These are phyloP conservation scores for Ophthalmotilapia sp. DNA, from an alignment of 2,113 vertebrate species.

Conservation along the genomic window DNA sequence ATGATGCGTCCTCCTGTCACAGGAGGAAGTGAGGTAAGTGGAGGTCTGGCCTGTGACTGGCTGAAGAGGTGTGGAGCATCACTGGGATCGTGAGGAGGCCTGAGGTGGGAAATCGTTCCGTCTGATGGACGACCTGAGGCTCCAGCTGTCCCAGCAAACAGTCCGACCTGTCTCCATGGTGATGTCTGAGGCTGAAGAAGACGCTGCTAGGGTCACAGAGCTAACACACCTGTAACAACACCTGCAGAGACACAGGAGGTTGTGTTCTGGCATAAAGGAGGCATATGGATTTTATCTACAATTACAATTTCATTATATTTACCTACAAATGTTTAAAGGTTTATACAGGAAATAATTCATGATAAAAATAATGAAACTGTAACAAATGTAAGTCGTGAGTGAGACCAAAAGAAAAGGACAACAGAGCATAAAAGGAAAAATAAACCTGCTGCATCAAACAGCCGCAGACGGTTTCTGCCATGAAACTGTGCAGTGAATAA, in stretches of 20 bases:
- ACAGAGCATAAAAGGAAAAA: not conserved
- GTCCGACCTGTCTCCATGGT: not conserved
- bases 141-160: not conserved
- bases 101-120: not conserved
- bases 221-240: not conserved
- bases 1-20: conserved; percentile 12
- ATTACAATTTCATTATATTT: not conserved
- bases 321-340: not conserved
- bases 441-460: not conserved
- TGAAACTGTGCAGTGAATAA: not conserved
- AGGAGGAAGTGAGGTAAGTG: conserved; percentile 26
- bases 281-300: not conserved
- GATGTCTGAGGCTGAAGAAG: not conserved
- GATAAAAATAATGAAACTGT: not conserved
- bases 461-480: not conserved
- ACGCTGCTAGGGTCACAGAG: not conserved
- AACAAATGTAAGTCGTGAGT: not conserved
- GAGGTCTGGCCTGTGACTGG: conserved; percentile 12
- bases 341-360: not conserved
- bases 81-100: not conserved
- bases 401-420: not conserved
- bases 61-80: not conserved
- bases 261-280: not conserved
- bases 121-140: not conserved
- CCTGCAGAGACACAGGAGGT: accelerated